A percentile compares a stretch with the other conserved stretches of the same genome.
Evolutionary conservation across 2,113 vertebrate species (phyloP).

Genomic region (Calonectris borealis): DNA sequence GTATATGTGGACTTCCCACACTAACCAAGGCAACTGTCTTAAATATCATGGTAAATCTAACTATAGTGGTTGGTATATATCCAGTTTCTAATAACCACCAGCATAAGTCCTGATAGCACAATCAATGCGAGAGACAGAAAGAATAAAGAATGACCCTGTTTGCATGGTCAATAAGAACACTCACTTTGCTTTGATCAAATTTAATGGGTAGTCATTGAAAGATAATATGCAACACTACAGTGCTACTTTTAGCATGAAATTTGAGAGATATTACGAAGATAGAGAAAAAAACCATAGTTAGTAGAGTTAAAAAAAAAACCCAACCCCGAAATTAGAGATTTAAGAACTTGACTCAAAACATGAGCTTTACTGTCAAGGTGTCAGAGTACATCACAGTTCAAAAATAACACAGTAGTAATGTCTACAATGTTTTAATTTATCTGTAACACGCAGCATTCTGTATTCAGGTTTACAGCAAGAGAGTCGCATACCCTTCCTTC

Average conservation of each 20-base stretch:
- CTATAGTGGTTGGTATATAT: background rate
- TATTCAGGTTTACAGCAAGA: background rate
- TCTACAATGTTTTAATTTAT: background rate
- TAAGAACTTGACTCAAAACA: background rate
- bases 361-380: background rate
- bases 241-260: background rate
- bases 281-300: background rate
- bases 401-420: background rate
- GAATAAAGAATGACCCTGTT: conserved; percentile 12
- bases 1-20: background rate
- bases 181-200: conserved; percentile 21
- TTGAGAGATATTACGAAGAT: background rate
- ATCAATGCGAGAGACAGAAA: conserved; percentile 11
- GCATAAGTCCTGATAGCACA: background rate
- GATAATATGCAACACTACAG: background rate
- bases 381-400: background rate
- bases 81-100: background rate
- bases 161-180: conserved; percentile 29
- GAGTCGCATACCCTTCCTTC: background rate
- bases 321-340: background rate
- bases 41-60: background rate
- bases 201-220: conserved; percentile 31
- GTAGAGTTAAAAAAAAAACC: background rate
- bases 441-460: background rate
- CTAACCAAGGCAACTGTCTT: background rate